phyloP scores from a whole-genome alignment of 2,113 vertebrate species.

The Promerops cafer region DNA sequence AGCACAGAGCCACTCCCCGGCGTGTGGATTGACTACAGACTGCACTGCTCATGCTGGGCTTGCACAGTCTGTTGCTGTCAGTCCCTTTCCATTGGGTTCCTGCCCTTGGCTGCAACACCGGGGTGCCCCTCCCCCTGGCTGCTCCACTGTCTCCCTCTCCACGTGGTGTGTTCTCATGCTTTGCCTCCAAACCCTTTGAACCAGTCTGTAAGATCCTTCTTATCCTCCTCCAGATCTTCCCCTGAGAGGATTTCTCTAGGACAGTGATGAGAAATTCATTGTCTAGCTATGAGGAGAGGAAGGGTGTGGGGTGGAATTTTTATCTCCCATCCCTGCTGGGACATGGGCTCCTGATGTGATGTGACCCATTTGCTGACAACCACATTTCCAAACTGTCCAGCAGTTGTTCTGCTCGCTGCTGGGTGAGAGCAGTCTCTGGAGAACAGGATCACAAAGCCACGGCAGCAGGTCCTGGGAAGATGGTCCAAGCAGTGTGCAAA shows the following conservation, averaged over 20 bases:
- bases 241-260: background rate
- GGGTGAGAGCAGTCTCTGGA: background rate
- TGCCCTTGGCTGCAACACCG: background rate
- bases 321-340: background rate
- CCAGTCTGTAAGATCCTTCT: background rate
- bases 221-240: background rate
- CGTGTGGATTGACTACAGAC: fast-evolving
- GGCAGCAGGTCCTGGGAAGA: background rate
- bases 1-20: background rate
- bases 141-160: background rate
- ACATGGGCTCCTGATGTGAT: background rate
- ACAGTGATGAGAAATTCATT: background rate
- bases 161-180: background rate
- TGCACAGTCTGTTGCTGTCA: background rate
- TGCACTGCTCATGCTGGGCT: background rate
- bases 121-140: background rate
- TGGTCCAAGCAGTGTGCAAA: background rate
- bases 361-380: background rate
- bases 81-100: background rate
- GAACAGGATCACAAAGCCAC: background rate
- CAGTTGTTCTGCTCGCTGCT: background rate
- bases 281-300: conserved; percentile 1
- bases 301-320: background rate
- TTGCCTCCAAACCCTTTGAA: background rate
- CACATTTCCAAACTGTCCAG: background rate